A percentile compares a stretch with the other conserved stretches of the same genome.
phyloP scores from a whole-genome alignment of 2,888 invertebrate genomes.

The Drosophila pseudotalamancana region DNA sequence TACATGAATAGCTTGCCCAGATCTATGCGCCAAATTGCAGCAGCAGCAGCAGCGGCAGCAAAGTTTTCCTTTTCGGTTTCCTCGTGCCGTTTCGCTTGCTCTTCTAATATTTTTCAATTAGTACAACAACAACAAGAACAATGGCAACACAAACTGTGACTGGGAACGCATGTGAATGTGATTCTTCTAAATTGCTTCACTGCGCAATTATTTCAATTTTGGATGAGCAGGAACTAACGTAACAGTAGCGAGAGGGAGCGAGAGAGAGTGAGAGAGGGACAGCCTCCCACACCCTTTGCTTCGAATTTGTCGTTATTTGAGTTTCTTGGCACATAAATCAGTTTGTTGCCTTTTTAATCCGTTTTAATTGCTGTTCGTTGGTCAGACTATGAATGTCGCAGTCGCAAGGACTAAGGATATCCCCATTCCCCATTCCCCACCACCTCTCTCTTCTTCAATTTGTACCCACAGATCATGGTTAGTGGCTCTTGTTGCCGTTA shows the following conservation, averaged over 20 bases:
- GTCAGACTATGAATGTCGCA: constrained; percentile 77
- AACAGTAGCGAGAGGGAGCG: background rate
- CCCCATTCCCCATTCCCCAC: background rate
- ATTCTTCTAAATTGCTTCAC: constrained; percentile 83
- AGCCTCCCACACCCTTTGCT: constrained; percentile 3
- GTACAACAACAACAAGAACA: constrained; percentile 39
- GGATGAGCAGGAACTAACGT: constrained; percentile 46
- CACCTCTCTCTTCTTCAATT: background rate
- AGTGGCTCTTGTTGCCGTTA: constrained; percentile 34
- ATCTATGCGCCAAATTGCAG: constrained; percentile 78
- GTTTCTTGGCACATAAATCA: constrained; percentile 82
- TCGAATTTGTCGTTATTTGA: constrained; percentile 81
- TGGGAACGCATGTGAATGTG: constrained; percentile 66
- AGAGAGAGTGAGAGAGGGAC: background rate
- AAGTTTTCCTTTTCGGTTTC: constrained; percentile 55
- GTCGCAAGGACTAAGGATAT: constrained; percentile 60
- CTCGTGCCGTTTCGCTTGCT: constrained; percentile 38
- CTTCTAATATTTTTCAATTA: constrained; percentile 74
- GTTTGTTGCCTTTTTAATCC: constrained; percentile 80
- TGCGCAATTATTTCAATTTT: constrained; percentile 83
- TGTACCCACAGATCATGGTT: constrained; percentile 10
- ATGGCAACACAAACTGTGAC: background rate
- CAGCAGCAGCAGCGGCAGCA: constrained; percentile 23
- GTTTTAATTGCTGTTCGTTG: constrained; percentile 80
- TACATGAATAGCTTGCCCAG: constrained; percentile 72